phyloP scores from a whole-genome alignment of 53 echinoderm and acorn worm genomes.

The Holothuria leucospilota region DNA sequence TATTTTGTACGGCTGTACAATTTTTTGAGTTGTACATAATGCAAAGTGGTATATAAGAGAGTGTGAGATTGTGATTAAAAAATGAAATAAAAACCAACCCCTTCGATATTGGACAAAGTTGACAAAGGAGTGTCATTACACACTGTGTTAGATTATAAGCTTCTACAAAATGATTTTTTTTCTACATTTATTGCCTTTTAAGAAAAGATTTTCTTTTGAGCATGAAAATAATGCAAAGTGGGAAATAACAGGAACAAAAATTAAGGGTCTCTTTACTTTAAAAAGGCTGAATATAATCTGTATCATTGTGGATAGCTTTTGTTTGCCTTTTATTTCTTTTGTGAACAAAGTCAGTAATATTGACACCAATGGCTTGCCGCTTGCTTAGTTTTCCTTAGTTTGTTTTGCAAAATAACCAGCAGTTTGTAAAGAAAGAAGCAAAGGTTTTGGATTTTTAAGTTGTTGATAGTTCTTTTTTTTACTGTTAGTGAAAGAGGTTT shows the following conservation, averaged over 20 bases:
- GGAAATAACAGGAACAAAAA: too few relatives aligned
- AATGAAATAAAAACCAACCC: constrained; percentile 44
- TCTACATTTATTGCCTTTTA: background rate
- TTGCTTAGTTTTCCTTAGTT: too few relatives aligned
- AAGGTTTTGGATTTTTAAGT: constrained; percentile 22
- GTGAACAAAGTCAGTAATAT: too few relatives aligned
- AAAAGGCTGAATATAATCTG: too few relatives aligned
- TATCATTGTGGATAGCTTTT: too few relatives aligned
- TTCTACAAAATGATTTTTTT: constrained; percentile 30
- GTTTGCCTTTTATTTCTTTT: too few relatives aligned
- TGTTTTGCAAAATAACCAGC: too few relatives aligned
- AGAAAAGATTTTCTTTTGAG: constrained; percentile 14
- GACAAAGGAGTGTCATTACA: constrained; percentile 26
- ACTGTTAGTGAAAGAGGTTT: constrained; percentile 36
- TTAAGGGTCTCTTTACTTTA: too few relatives aligned
- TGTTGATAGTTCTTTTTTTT: constrained; percentile 49
- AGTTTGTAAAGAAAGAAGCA: too few relatives aligned
- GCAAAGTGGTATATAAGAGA: constrained; percentile 44
- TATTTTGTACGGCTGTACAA: constrained; percentile 53
- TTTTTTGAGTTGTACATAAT: constrained; percentile 49
- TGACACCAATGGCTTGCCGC: too few relatives aligned
- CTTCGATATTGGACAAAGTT: constrained; percentile 37
- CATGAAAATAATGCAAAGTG: constrained; percentile 34
- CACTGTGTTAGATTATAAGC: constrained; percentile 25
- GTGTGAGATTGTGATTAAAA: constrained; percentile 21